Evolutionary conservation across 2,888 invertebrate species (phyloP).

Genomic region (Andrena dorsata): DNA sequence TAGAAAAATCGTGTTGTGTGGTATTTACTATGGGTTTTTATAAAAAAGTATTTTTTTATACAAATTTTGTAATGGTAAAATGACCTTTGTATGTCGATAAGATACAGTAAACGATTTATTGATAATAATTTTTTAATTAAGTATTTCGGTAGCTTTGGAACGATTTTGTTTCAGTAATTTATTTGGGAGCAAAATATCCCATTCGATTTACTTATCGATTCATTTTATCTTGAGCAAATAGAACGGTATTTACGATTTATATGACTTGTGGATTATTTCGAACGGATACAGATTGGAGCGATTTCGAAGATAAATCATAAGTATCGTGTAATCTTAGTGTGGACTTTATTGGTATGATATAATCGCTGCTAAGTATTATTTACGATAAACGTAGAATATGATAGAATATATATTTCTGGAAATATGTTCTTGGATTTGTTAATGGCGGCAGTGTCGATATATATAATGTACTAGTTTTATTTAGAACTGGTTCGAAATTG

Average conservation of each 20-base stretch:
- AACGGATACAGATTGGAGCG: neutral
- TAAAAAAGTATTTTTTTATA: neutral
- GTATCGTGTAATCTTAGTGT: neutral
- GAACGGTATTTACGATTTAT: neutral
- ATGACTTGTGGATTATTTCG: neutral
- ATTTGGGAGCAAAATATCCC: neutral
- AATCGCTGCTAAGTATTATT: neutral
- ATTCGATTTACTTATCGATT: neutral
- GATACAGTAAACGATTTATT: too few relatives aligned
- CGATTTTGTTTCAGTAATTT: too few relatives aligned
- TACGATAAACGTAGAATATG: neutral
- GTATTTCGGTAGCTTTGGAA: too few relatives aligned
- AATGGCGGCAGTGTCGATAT: too few relatives aligned
- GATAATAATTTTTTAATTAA: too few relatives aligned
- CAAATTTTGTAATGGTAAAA: neutral
- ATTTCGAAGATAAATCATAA: conserved; percentile 12
- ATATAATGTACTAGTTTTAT: too few relatives aligned
- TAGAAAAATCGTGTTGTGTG: neutral
- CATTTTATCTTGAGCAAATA: neutral
- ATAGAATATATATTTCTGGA: too few relatives aligned
- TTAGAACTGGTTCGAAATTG: too few relatives aligned
- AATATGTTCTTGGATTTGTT: too few relatives aligned
- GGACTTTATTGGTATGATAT: conserved; percentile 13
- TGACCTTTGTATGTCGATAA: too few relatives aligned
- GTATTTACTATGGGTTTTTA: neutral